Base-by-base conservation (phyloP, 2,797 vertebrate species). In the Eutrigla gurnardus region DNA sequence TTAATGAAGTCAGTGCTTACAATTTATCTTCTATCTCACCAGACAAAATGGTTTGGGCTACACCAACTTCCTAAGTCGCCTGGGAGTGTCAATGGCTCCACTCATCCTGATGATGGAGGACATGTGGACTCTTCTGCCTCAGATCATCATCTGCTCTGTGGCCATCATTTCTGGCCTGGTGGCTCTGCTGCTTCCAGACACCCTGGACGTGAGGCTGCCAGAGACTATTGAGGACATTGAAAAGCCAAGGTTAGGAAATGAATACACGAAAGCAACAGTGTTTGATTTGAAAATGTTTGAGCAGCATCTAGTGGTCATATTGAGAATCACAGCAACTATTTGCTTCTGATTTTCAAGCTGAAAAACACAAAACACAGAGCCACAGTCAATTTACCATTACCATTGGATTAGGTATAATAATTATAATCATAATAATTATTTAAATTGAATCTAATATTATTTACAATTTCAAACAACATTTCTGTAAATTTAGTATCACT, bases 11-110 rank as follows among this genome's bases (percentile, higher is more conserved):
- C 4, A 11, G 10, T 15, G 6, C 37, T 33, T 17, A 3, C 57
- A 15, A 13, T 65, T 43, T 10, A 49, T 36, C 18, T 39, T 63
- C 12, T 54, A 7, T 64, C 52, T 46, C 10, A 10, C 57, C 92
- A 98, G 97, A 83, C 97, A 97, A 88, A 97, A 95, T 0, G 97
- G 94, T 3, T 14, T 97, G 77, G 97, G 96, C 17, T 95, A 94
- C 83, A 87, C 86, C 7, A 92, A 82, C 65, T 94, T 97, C 17
- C 3, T 95, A 18, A 94, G 95, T 42, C 94, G 96, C 0, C 62
- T 97, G 0, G 96, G 96, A 0, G 94, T 95, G 0, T 88, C 95
- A 0, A 32, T 96, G 77, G 95, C 96, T 7, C 97, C 96, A 0
- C 88, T 97, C 15, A 78, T 95, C 17, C 91, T 94, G 69, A 88